Percentiles rank a stretch among this genome's conserved stretches.
phyloP scores from a whole-genome alignment of 1,140 invertebrate species.

The Euglossa dilemma region DNA sequence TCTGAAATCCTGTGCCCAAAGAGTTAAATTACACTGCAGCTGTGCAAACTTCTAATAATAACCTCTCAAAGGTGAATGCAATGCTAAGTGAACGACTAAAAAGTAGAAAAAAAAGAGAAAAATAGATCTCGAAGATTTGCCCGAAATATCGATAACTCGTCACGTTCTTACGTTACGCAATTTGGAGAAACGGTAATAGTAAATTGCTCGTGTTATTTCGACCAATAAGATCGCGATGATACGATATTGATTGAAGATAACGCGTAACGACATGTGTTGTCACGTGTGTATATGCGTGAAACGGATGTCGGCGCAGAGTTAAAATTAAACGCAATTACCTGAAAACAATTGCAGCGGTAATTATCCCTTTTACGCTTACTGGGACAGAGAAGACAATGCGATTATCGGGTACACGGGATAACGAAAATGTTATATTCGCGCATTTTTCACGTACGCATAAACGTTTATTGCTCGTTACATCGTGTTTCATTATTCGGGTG shows the following conservation, averaged over 20 bases:
- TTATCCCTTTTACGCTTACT: slow-evolving; percentile 33
- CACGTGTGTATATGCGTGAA: slow-evolving; percentile 20
- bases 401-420: slow-evolving; percentile 4
- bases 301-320: slow-evolving; percentile 12
- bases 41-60: too few species aligned
- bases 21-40: too few species aligned
- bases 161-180: background rate
- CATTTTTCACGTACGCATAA: background rate
- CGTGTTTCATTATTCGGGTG: background rate
- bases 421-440: background rate
- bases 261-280: slow-evolving; percentile 15
- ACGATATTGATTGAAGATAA: slow-evolving; percentile 45
- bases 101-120: background rate
- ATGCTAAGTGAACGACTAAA: background rate
- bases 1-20: too few species aligned
- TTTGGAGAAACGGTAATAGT: background rate
- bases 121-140: too few species aligned
- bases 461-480: background rate
- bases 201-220: background rate
- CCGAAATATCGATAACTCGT: background rate
- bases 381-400: slow-evolving; percentile 27
- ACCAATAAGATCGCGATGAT: slow-evolving; percentile 8
- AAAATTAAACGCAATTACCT: slow-evolving; percentile 51
- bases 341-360: slow-evolving; percentile 36
- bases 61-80: too few species aligned